Evolutionary conservation across 1,140 invertebrate species (phyloP).

Genomic region (Drosophila suzukii): DNA sequence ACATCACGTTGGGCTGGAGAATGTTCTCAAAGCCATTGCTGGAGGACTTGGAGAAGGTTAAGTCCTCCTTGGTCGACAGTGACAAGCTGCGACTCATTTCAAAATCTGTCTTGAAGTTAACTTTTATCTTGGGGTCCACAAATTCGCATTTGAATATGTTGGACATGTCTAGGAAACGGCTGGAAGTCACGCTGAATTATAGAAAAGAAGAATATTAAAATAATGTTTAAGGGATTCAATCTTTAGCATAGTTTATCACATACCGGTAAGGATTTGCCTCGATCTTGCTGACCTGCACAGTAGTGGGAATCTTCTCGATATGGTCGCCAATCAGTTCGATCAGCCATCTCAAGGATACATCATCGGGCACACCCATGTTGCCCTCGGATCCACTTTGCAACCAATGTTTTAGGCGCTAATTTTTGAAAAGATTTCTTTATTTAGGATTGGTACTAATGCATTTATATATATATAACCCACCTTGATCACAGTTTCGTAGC

Average conservation of each 20-base stretch:
- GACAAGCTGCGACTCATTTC: background rate
- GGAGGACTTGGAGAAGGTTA: background rate
- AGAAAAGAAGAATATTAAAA: background rate
- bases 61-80: background rate
- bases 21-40: conserved; percentile 10
- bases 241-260: background rate
- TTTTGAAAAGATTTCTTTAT: background rate
- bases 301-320: conserved; percentile 59
- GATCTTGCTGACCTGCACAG: conserved; percentile 39
- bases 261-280: conserved; percentile 66
- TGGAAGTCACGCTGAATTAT: conserved; percentile 19
- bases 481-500: conserved; percentile 51
- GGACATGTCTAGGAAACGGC: background rate
- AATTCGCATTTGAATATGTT: conserved; percentile 32
- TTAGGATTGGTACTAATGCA: background rate
- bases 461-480: conserved; percentile 16
- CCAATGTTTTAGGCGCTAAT: conserved; percentile 43
- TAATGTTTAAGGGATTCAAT: background rate
- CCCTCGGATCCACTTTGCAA: conserved; percentile 6
- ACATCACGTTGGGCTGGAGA: background rate
- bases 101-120: conserved; percentile 21
- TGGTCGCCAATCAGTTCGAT: conserved; percentile 25
- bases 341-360: conserved; percentile 44
- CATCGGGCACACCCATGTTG: conserved; percentile 6
- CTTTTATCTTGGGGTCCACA: conserved; percentile 34